Evolutionary conservation across 2,888 invertebrate genomes (phyloP).

Genomic region (Dusona sp.): DNA sequence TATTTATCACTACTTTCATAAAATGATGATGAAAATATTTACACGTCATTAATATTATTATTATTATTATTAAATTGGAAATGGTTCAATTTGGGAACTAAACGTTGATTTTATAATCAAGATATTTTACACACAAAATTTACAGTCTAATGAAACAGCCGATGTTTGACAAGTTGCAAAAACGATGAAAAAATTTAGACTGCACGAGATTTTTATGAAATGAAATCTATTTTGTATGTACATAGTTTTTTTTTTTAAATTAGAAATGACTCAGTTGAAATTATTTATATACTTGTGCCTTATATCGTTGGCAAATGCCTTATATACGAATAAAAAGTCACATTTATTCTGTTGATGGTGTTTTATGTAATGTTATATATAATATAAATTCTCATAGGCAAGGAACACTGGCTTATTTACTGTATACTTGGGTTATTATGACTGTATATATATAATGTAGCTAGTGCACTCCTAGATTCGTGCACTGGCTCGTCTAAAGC

Average conservation of each 20-base stretch:
- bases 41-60: neutral
- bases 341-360: conserved; percentile 2
- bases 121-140: neutral
- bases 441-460: conserved; percentile 25
- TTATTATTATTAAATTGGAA: neutral
- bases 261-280: neutral
- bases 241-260: neutral
- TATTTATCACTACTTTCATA: neutral
- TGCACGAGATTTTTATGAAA: neutral
- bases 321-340: neutral
- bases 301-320: neutral
- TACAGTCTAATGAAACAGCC: neutral
- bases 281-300: neutral
- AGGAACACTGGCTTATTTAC: conserved; percentile 11
- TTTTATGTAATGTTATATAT: conserved; percentile 16
- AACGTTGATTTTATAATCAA: neutral
- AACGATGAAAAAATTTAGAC: neutral
- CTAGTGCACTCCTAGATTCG: conserved; percentile 66
- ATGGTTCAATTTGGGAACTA: neutral
- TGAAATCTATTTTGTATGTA: neutral
- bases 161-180: neutral
- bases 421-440: conserved; percentile 24
- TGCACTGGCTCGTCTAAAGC: conserved; percentile 74
- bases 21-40: neutral
- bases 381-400: neutral